Evolutionary conservation across 2,797 vertebrate genomes (phyloP).

Genomic region (Lepidocolaptes lacrymiger): DNA sequence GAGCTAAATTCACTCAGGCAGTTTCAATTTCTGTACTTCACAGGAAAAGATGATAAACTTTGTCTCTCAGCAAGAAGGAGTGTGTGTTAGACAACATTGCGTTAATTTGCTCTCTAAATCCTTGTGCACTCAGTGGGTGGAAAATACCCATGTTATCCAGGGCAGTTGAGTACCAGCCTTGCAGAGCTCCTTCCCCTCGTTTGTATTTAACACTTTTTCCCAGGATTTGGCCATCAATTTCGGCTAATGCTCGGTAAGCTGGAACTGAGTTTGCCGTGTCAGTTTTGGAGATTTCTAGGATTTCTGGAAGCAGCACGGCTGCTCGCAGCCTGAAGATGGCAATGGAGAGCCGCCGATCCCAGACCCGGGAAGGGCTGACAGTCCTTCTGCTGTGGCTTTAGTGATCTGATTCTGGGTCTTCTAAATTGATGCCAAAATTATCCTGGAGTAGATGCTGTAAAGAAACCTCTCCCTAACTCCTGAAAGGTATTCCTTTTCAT

Average conservation of each 20-base stretch:
- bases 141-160: rapidly evolving
- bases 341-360: background rate
- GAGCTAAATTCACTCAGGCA: background rate
- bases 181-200: background rate
- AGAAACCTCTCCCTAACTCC: background rate
- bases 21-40: background rate
- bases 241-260: rapidly evolving
- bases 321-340: constrained; percentile 58
- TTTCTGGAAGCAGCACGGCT: background rate
- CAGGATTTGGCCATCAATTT: background rate
- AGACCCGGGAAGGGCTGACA: background rate
- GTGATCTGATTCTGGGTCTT: background rate
- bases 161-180: background rate
- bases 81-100: background rate
- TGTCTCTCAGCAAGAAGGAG: background rate
- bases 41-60: background rate
- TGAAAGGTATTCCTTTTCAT: background rate
- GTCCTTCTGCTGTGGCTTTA: background rate
- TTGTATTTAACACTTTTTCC: background rate
- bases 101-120: background rate
- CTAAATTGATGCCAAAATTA: background rate
- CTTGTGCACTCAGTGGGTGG: background rate
- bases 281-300: background rate
- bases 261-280: rapidly evolving
- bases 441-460: background rate